phyloP scores from a whole-genome alignment of 35 echinoderm and acorn worm genomes.

The Strongylocentrotus purpuratus region DNA sequence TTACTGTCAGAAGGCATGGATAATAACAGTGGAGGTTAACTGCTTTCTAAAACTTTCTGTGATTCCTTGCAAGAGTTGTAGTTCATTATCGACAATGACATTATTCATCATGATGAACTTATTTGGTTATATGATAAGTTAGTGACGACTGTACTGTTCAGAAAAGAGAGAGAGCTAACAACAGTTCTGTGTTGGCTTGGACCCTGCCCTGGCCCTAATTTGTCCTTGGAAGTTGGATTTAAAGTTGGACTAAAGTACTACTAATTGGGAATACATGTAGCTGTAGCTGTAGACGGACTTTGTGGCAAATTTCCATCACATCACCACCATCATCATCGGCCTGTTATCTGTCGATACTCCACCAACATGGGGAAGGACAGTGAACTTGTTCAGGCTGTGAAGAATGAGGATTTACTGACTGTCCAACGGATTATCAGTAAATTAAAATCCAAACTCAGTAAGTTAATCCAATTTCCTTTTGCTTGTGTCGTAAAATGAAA shows the following conservation, averaged over 20 bases:
- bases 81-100: too few relatives aligned
- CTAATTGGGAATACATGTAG: too few relatives aligned
- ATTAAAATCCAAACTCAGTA: constrained; percentile 43
- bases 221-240: too few relatives aligned
- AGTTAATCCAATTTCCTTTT: background rate
- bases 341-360: background rate
- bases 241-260: too few relatives aligned
- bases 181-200: too few relatives aligned
- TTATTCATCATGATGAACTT: too few relatives aligned
- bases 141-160: too few relatives aligned
- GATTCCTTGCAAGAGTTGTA: too few relatives aligned
- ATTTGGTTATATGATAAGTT: too few relatives aligned
- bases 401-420: background rate
- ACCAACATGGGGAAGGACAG: constrained; percentile 37
- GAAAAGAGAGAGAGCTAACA: too few relatives aligned
- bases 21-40: background rate
- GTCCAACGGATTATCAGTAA: constrained; percentile 36
- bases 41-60: background rate
- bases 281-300: background rate
- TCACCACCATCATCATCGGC: too few relatives aligned
- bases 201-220: too few relatives aligned
- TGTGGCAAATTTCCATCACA: background rate
- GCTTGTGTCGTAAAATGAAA: background rate
- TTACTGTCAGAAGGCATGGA: background rate
- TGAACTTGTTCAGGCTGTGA: constrained; percentile 38